phyloP scores from a whole-genome alignment of 2,797 vertebrate genomes.

The Aselliscus stoliczkanus region DNA sequence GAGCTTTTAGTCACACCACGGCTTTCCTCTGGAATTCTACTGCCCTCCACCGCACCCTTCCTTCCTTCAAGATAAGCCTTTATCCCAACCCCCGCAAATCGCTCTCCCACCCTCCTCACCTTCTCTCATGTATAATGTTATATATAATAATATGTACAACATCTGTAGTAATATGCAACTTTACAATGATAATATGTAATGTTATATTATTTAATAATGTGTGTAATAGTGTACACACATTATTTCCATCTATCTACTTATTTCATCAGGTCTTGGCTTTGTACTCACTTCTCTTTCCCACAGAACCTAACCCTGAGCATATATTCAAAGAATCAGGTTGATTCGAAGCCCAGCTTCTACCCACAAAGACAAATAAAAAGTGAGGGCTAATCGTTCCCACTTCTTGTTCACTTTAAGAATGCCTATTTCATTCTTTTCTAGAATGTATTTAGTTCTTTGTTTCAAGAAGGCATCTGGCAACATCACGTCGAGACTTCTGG shows the following conservation, averaged over 20 bases:
- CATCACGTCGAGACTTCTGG: fast-evolving
- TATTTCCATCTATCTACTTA: not conserved
- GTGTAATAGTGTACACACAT: not conserved
- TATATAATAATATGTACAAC: not conserved
- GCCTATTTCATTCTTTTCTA: not conserved
- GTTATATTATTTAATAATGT: not conserved
- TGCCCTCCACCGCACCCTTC: not conserved
- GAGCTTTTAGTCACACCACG: not conserved
- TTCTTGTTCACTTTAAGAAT: not conserved
- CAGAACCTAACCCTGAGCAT: not conserved
- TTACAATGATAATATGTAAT: not conserved
- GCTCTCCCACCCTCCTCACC: not conserved
- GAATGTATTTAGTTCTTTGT: not conserved
- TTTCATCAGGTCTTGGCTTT: not conserved
- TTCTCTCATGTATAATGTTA: not conserved
- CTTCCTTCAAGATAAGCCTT: not conserved
- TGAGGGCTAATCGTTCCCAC: not conserved
- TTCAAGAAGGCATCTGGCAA: not conserved
- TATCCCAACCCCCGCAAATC: not conserved
- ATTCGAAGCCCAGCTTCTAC: not conserved
- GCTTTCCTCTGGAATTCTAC: not conserved
- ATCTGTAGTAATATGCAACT: not conserved
- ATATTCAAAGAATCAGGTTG: not conserved
- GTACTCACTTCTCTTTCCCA: not conserved
- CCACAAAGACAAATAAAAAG: not conserved